Base-by-base conservation (phyloP, 2,888 invertebrate species). In the Cylloceria caligata region DNA sequence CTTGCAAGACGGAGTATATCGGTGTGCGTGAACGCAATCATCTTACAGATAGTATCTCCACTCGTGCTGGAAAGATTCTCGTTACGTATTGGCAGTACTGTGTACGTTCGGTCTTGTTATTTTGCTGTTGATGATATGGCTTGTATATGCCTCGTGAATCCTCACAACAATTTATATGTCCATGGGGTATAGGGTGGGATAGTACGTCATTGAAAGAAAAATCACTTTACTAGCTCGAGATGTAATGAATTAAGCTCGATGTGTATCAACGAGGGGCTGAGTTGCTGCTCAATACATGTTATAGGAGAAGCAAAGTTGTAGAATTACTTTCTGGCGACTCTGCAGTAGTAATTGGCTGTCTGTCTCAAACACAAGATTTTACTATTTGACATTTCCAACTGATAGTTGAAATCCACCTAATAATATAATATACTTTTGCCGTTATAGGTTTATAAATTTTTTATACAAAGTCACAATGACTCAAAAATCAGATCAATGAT, bases 1-100 rank as follows among this genome's bases (percentile, higher is more conserved):
- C 27, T 5, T 60, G 30, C 11, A 34, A 16, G 42, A 42, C 21
- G 9, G 19, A 5, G 13, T 21, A 11, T 34, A 39, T 16, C n/a
- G 27, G 78, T 81, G 75, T 78, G 52, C 49, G 78, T 72, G 67
- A 83, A 81, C 81, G 81, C 83, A 83, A 81, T 83, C 83, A 81
- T 75, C n/a, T n/a, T n/a, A 78, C 78, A 83, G 81, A 83, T 81
- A 83, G 67, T 78, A 81, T 81, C 83, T 71, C 69, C 45, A 55
- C 64, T 71, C 64, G 69, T 47, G 75, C 65, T 80, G 45, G 80
- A 80, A 71, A 75, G 75, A 80, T 80, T 80, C 80, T 80, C 80
- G 74, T 80, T 80, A 71, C 52, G 69, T 75, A 47, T 45, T 4
- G 64, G n/a, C 34, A 57, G 3, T 9, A 36, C 36, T 34, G 34